Evolutionary conservation across 2,888 invertebrate genomes (phyloP).

Genomic region (Eledona agricola): DNA sequence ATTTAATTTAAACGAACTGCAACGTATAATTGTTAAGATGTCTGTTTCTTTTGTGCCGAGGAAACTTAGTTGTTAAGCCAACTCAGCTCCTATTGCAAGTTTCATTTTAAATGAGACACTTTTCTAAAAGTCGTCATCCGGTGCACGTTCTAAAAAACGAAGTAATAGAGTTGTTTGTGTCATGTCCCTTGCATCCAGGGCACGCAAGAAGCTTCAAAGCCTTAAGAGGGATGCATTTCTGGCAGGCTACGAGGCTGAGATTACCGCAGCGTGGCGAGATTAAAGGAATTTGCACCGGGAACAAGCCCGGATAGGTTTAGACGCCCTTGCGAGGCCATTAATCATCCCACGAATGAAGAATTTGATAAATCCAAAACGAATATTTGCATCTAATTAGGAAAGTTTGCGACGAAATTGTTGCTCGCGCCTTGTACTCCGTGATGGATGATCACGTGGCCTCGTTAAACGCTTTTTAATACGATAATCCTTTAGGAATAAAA

Average conservation of each 20-base stretch:
- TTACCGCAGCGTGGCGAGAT: constrained; percentile 6
- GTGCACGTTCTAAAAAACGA: constrained; percentile 3
- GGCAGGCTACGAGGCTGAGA: constrained; percentile 9
- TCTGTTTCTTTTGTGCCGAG: no score
- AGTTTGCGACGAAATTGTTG: neutral
- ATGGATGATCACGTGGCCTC: constrained; percentile 43
- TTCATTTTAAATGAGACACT: no score
- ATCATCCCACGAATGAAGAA: constrained; percentile 6
- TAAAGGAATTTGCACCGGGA: constrained; percentile 20
- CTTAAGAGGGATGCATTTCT: constrained; percentile 15
- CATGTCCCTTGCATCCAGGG: no score
- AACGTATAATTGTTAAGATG: no score
- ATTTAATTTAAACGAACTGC: no score
- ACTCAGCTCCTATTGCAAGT: no score
- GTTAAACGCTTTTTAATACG: constrained; percentile 49
- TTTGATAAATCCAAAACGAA: constrained; percentile 2
- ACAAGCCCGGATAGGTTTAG: constrained; percentile 1
- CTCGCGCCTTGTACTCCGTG: constrained; percentile 24
- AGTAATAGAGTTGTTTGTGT: constrained; percentile 5
- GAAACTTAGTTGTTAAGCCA: no score
- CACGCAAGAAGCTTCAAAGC: no score
- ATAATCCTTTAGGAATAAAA: constrained; percentile 48
- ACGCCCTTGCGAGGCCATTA: neutral
- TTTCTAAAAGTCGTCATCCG: no score
- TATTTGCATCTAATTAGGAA: constrained; percentile 11